Base-by-base conservation (phyloP, 2,888 invertebrate genomes). In the Hirtodrosophila alboralis region DNA sequence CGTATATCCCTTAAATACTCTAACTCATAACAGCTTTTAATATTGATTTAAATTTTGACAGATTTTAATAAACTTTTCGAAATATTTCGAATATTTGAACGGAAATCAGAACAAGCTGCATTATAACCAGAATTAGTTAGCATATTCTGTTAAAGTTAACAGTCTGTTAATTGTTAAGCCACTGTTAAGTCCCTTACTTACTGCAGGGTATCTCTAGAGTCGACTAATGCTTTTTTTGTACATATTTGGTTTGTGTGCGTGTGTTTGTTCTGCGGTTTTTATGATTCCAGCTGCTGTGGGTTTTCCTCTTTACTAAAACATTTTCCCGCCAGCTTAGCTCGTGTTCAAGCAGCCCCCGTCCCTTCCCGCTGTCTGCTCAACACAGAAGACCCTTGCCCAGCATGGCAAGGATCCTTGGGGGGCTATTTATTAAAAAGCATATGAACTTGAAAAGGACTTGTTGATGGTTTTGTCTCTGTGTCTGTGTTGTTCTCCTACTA, bases 371-470 rank as follows among this genome's bases (percentile, higher is more conserved):
- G n/a, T n/a, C n/a, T n/a, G n/a, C n/a, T n/a, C n/a, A n/a, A n/a
- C n/a, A 30, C 6, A 7, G 23, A 9, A 37, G 27, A 34, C 33
- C 27, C 47, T 34, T 45, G 44, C n/a, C 66, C 48, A 45, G 21
- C 21, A 47, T 47, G 60, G 73, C 31, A 66, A 67, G 73, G 67
- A 75, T 79, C 84, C 80, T 83, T 64, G 72, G 79, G 75, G 75
- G 84, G 81, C 77, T 71, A 84, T 80, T 80, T 86, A 80, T 86
- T 86, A 77, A 84, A 84, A 81, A 77, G 81, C 85, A 84, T 81
- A 81, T 86, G 85, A 81, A 86, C 86, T 86, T 86, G 74, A 81
- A 86, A 81, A 84, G 83, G 85, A 81, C 86, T 86, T 84, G 80
- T 80, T 86, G 86, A 86, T 80, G 84, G 58, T 57, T 58, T 45